These are phyloP conservation scores for Burhinus oedicnemus DNA, from an alignment of 2,113 vertebrate species.

Conservation along the genomic window DNA sequence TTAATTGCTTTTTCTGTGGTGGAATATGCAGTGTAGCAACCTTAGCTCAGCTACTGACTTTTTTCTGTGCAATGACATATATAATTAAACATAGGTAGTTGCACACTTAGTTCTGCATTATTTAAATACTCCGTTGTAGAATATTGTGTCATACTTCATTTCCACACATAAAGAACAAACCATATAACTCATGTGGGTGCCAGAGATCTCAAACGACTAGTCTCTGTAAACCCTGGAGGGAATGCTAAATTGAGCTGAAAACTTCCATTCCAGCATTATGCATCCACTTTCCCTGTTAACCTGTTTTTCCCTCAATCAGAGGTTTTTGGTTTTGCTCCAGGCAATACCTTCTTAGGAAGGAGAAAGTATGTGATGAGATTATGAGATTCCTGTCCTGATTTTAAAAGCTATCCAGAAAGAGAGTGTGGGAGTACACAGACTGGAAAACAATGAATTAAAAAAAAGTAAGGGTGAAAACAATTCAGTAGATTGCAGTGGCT, in stretches of 20 bases:
- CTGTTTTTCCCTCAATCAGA: constrained; percentile 8
- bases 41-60: not conserved
- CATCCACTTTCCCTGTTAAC: constrained; percentile 36
- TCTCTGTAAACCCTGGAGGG: constrained; percentile 13
- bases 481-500: not conserved
- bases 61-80: not conserved
- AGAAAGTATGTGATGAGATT: not conserved
- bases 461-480: not conserved
- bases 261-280: constrained; percentile 24
- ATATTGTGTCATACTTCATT: constrained; percentile 14
- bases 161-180: constrained; percentile 16
- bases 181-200: not conserved
- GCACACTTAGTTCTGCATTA: not conserved
- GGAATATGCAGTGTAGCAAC: not conserved
- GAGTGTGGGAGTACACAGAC: not conserved
- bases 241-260: constrained; percentile 66
- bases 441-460: not conserved
- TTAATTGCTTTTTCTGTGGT: constrained; percentile 18
- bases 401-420: not conserved
- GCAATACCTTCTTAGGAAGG: not conserved
- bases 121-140: not conserved
- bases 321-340: constrained; percentile 10
- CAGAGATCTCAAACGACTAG: not conserved
- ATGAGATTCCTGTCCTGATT: not conserved
- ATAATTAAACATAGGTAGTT: constrained; percentile 11